Conservation (phyloP, 2,113 vertebrate genomes). For the Bufo bufo region DNA sequence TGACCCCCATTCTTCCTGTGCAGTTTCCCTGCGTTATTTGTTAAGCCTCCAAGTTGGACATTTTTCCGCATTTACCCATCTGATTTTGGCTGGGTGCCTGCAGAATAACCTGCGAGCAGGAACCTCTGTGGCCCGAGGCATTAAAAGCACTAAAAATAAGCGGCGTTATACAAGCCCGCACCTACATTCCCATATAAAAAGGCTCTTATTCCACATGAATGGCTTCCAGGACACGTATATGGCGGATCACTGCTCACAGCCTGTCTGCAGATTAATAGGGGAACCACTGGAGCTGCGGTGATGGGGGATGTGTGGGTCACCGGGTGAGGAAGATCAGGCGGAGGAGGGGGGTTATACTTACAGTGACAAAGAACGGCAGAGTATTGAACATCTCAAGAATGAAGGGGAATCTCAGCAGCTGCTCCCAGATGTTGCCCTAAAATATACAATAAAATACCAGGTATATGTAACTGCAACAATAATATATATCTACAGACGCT, state of each 20-base stretch:
- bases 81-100: background rate
- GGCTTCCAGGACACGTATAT: background rate
- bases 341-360: conserved; percentile 65
- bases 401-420: conserved; percentile 80
- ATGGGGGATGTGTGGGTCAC: background rate
- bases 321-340: background rate
- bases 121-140: background rate
- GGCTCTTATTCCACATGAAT: conserved; percentile 17
- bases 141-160: conserved; percentile 27
- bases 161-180: background rate
- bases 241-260: background rate
- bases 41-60: background rate
- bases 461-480: background rate
- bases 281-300: background rate
- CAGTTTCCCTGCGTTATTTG: background rate
- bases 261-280: conserved; percentile 9
- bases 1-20: background rate
- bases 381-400: conserved; percentile 85
- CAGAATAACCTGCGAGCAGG: background rate
- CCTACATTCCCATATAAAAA: conserved; percentile 23
- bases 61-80: background rate
- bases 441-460: conserved; percentile 53
- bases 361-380: conserved; percentile 81
- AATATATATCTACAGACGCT: background rate
- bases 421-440: conserved; percentile 85